Conservation (phyloP, 1,140 invertebrate species). For the Caenorhabditis briggsae region DNA sequence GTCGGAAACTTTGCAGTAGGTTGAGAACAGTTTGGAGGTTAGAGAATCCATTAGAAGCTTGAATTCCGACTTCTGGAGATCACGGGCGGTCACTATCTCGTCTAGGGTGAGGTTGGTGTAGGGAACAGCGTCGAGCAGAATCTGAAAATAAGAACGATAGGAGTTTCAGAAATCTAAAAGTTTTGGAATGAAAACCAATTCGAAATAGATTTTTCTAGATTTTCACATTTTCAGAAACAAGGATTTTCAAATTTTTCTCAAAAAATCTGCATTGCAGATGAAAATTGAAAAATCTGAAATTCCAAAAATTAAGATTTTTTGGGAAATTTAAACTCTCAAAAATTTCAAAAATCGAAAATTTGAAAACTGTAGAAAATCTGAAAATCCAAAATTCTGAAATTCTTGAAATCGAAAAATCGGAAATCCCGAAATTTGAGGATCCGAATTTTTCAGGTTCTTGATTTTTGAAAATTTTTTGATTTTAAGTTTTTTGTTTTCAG, state of each 20-base stretch:
- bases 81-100: slow-evolving; percentile 57
- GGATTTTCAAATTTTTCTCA: neutral
- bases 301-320: too few relatives aligned
- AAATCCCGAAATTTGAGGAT: too few relatives aligned
- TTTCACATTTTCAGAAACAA: neutral
- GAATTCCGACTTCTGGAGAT: slow-evolving; percentile 61
- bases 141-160: neutral
- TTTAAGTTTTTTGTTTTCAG: too few relatives aligned
- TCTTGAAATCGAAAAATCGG: too few relatives aligned
- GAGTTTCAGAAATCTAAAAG: neutral
- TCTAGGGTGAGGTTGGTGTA: slow-evolving; percentile 57
- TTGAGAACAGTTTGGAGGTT: slow-evolving; percentile 18
- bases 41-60: slow-evolving; percentile 33
- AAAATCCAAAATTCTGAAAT: too few relatives aligned
- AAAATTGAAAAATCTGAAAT: too few relatives aligned
- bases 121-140: slow-evolving; percentile 56
- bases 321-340: too few relatives aligned
- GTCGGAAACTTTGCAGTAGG: slow-evolving; percentile 19
- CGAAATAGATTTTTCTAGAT: neutral
- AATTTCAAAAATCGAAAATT: too few relatives aligned
- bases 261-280: too few relatives aligned
- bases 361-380: too few relatives aligned
- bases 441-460: too few relatives aligned
- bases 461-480: too few relatives aligned
- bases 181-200: neutral